Evolutionary conservation across 2,113 vertebrate species (phyloP).

Genomic region (Notiomystis cincta): DNA sequence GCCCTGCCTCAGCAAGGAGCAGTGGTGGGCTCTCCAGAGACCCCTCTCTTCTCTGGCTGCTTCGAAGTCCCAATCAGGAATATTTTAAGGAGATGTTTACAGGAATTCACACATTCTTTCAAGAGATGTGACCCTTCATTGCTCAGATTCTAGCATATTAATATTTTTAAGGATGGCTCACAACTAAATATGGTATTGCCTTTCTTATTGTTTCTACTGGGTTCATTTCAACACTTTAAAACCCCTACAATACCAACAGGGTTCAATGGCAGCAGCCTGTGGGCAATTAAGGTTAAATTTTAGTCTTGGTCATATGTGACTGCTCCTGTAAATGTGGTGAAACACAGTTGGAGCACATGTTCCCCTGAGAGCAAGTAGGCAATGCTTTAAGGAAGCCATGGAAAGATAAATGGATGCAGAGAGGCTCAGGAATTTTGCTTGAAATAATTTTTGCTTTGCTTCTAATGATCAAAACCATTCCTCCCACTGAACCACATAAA

Average conservation of each 20-base stretch:
- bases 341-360: conserved; percentile 48
- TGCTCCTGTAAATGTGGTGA: conserved; percentile 52
- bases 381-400: conserved; percentile 51
- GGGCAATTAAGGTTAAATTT: conserved; percentile 31
- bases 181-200: not conserved
- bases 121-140: not conserved
- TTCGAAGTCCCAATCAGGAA: not conserved
- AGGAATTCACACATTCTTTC: conserved; percentile 28
- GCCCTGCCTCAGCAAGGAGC: conserved; percentile 25
- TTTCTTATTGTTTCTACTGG: not conserved
- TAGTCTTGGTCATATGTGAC: conserved; percentile 41
- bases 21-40: not conserved
- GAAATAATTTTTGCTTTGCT: conserved; percentile 62
- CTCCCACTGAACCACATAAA: conserved; percentile 56
- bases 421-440: conserved; percentile 42
- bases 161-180: not conserved
- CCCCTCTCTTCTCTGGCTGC: not conserved
- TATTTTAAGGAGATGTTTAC: not conserved
- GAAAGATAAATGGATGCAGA: conserved; percentile 54
- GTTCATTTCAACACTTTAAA: not conserved
- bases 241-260: not conserved
- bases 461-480: conserved; percentile 65
- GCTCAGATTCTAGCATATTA: not conserved
- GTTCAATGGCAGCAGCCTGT: conserved; percentile 2
- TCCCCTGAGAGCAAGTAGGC: conserved; percentile 40